Evolutionary conservation across 2,797 vertebrate species (phyloP).

Genomic region (Molossus alvarezi): DNA sequence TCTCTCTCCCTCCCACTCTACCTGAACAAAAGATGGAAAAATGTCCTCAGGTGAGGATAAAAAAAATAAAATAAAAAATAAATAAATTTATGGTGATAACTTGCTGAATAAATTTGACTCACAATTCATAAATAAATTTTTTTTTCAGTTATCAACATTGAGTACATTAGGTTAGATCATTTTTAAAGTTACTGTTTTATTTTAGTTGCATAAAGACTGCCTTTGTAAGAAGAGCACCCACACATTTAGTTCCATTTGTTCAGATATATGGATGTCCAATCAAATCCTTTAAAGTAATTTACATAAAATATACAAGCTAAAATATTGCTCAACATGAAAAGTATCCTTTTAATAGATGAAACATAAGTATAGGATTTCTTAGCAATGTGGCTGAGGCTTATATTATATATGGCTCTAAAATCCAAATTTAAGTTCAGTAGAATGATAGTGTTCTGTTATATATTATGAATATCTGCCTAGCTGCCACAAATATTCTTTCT

Average conservation of each 20-base stretch:
- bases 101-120: conserved; percentile 41
- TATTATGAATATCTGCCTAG: conserved; percentile 45
- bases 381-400: neutral
- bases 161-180: neutral
- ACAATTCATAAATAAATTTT: conserved; percentile 33
- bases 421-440: neutral
- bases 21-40: too few relatives aligned
- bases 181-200: conserved; percentile 47
- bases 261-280: neutral
- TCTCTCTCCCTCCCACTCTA: too few relatives aligned
- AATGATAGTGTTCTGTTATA: neutral
- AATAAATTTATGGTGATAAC: neutral
- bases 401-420: neutral
- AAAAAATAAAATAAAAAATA: neutral
- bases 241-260: conserved; percentile 15
- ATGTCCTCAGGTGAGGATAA: too few relatives aligned
- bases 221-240: neutral
- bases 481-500: conserved; percentile 4
- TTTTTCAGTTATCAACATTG: neutral
- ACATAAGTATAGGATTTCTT: conserved; percentile 5
- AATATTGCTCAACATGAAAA: conserved; percentile 65
- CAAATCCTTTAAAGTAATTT: conserved; percentile 59
- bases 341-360: conserved; percentile 57
- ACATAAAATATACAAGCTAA: conserved; percentile 21
- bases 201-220: conserved; percentile 6